phyloP scores from a whole-genome alignment of 2,888 invertebrate genomes.

The Norana najaformis region DNA sequence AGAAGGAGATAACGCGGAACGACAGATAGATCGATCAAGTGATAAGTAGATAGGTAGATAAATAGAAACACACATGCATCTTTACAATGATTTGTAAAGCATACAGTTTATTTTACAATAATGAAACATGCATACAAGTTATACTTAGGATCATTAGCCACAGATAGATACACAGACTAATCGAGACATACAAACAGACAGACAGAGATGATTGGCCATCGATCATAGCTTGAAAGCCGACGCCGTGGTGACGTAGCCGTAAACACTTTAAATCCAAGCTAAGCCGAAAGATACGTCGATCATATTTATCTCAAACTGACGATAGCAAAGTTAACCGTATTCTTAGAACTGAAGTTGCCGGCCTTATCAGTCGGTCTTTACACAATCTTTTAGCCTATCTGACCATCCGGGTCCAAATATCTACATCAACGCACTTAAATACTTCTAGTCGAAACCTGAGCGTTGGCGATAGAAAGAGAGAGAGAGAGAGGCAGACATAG shows the following conservation, averaged over 20 bases:
- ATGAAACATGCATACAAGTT: too few relatives aligned
- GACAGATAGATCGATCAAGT: background rate
- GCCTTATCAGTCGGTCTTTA: slow-evolving; percentile 22
- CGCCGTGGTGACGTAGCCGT: background rate
- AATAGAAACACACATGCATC: too few relatives aligned
- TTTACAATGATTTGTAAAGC: too few relatives aligned
- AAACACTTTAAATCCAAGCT: background rate
- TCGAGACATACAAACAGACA: background rate
- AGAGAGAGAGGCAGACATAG: background rate
- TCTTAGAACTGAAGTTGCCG: slow-evolving; percentile 19
- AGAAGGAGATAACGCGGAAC: too few relatives aligned
- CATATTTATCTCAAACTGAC: too few relatives aligned
- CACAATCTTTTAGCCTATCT: background rate
- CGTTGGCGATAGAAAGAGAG: background rate
- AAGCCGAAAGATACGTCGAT: slow-evolving; percentile 14
- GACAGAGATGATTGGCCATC: background rate
- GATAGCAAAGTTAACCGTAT: slow-evolving; percentile 23
- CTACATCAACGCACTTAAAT: background rate
- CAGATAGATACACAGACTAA: background rate
- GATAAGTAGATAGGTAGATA: background rate
- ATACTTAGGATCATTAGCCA: too few relatives aligned
- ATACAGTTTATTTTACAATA: too few relatives aligned
- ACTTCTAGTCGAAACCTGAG: background rate
- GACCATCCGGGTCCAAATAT: background rate
- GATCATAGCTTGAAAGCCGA: background rate